Evolutionary conservation across 2,888 invertebrate genomes (phyloP), one percentile per base, ranked within the genome.

Genomic region (Macrophya alboannulata): DNA sequence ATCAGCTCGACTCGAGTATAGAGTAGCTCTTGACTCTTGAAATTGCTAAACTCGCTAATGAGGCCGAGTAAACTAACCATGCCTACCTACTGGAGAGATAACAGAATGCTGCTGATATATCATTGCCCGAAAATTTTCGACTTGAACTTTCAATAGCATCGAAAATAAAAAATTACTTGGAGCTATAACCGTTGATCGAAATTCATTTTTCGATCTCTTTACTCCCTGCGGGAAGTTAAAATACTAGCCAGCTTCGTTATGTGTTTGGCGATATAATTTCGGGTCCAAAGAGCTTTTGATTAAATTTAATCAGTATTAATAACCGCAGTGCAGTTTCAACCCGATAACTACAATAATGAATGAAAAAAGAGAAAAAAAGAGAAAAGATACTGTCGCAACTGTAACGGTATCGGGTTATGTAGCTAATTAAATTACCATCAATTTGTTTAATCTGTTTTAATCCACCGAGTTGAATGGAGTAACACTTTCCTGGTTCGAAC

Each of bases 11-110:
- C 65, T 65, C 65, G 37, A 65, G 65, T 68, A 68, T 0, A 5
- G 31, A 31, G 68, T 17, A 37, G 37, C 68, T 37, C 68, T 55
- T 21, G 77, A 31, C 77, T 77, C 77, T 77, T 55, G 31, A 77
- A 77, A 77, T 77, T 25, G 77, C 77, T 77, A 37, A 77, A 77
- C 77, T 77, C 77, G 77, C 55, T 77, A 77, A 77, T 77, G 77
- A 77, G 77, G 10, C 77, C 37, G 21, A 77, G 77, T 8, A 77
- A 77, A 55, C 77, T 77, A 55, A 17, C 77, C 77, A 15, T 77
- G 55, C 31, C 37, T 9, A 31, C 12, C 76, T 21, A 12, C 31
- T 21, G 45, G 5, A 77, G 77, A 77, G 77, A 77, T 77, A 77
- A 77, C 51, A 55, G 77, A 77, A 45, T 21, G 15, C 37, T 25